Conservation (phyloP, 1,140 invertebrate species). For the Palaemon carinicauda region DNA sequence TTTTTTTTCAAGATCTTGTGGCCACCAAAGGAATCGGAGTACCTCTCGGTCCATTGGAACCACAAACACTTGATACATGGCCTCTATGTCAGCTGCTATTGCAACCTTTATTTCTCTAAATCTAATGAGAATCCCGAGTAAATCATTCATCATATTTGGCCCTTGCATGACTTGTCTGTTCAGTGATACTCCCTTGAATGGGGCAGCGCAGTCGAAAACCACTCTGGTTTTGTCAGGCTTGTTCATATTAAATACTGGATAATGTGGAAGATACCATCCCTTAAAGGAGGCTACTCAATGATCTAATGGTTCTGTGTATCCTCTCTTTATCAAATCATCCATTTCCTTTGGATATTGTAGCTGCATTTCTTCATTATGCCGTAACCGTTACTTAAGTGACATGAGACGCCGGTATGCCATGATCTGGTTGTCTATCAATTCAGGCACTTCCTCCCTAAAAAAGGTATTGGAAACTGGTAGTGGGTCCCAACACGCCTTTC, state of each 20-base stretch:
- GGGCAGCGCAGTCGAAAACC: too few species aligned
- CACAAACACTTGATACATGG: too few species aligned
- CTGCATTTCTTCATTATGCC: background rate
- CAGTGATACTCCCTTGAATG: background rate
- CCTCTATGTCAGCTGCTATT: too few species aligned
- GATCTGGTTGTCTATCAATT: background rate
- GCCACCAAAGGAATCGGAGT: background rate
- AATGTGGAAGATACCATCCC: too few species aligned
- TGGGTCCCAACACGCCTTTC: too few species aligned
- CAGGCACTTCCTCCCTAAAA: background rate
- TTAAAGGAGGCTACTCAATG: background rate
- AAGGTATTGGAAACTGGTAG: constrained; percentile 12
- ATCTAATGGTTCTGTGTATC: background rate
- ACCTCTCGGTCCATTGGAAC: background rate
- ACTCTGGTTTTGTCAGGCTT: background rate
- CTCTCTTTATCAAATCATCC: background rate
- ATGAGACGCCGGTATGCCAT: background rate
- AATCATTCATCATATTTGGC: too few species aligned
- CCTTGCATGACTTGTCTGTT: too few species aligned
- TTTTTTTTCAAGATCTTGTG: background rate
- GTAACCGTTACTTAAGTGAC: background rate
- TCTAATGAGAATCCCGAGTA: too few species aligned
- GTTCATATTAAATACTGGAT: too few species aligned
- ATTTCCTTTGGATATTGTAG: background rate
- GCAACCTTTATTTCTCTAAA: too few species aligned